These are phyloP conservation scores for Oenanthe oenanthe DNA, from an alignment of 2,113 vertebrate species.

Conservation along the genomic window DNA sequence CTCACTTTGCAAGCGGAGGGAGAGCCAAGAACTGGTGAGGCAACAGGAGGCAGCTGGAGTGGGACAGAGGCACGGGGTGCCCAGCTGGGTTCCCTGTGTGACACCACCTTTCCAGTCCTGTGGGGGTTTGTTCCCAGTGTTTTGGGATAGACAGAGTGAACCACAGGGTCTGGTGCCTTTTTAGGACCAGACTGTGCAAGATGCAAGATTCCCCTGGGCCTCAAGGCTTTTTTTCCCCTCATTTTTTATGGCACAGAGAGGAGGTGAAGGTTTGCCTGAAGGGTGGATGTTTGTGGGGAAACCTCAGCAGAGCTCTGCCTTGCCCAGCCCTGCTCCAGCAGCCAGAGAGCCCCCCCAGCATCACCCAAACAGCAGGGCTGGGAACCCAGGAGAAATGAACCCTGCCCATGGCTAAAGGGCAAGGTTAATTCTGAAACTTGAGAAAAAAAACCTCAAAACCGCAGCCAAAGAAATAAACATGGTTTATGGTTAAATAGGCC, in stretches of 20 bases:
- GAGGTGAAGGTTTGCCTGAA: not conserved
- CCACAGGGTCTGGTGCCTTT: fast-evolving
- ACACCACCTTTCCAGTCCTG: fast-evolving
- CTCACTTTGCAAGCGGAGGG: not conserved
- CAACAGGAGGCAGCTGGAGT: not conserved
- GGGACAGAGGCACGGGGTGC: fast-evolving
- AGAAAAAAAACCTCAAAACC: not conserved
- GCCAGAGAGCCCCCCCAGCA: not conserved
- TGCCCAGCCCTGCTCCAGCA: not conserved
- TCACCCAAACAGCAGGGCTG: not conserved
- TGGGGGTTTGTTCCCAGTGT: not conserved
- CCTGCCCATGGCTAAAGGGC: not conserved
- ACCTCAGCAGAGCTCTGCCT: not conserved
- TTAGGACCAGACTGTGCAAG: not conserved
- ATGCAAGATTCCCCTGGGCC: fast-evolving
- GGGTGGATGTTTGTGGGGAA: not conserved
- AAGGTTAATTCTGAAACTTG: not conserved
- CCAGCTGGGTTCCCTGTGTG: not conserved
- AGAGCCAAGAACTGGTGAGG: not conserved
- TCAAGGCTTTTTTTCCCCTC: not conserved
- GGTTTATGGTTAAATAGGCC: not conserved
- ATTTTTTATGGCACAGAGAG: not conserved
- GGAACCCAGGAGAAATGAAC: fast-evolving
- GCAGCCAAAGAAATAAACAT: not conserved
- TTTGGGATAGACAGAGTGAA: not conserved